Base-by-base conservation (phyloP, 2,113 vertebrate genomes). In the Egretta garzetta region DNA sequence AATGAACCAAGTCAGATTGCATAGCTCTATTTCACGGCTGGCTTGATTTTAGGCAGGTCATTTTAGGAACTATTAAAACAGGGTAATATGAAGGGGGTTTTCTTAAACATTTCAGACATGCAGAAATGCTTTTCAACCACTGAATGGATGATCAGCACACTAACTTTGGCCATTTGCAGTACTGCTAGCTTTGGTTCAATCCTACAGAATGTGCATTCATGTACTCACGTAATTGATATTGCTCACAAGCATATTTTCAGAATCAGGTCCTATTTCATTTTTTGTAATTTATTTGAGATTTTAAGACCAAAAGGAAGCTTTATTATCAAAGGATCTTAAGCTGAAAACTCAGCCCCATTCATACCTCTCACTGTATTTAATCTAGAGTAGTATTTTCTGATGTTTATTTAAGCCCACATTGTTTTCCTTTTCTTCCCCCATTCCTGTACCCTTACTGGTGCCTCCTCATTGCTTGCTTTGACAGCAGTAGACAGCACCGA, bases 401-500 rank as follows among this genome's bases (percentile, higher is more conserved):
- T 15, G 28, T 68, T 79, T 68, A 20, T 71, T 87, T 43, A 49
- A 70, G 10, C 9, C 15, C 18, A 16, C 3, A 2, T 21, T 24
- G 8, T 63, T 24, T 62, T 81, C 23, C 30, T 52, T 75, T 74
- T 33, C 20, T 6, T 79, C 8, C 9, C 2, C 4, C 9, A 0
- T 80, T 49, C 28, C 43, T 64, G 58, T 35, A 41, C 9, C 72
- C 8, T 50, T 30, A 9, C 8, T 22, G n/a, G 4, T 68, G 14
- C 19, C 43, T 50, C n/a, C 30, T 87, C 43, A 4, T 16, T 27
- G 2, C n/a, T 52, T 73, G n/a, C 10, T 66, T 53, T 59, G 23
- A 30, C 41, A 74, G 43, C 28, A 41, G 9, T 2, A 41, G 80
- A 37, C 8, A 35, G 14, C n/a, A 27, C 10, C 0, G 0, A 32